Evolutionary conservation across 2,888 invertebrate genomes (phyloP).

Genomic region (Campoplex nolae): DNA sequence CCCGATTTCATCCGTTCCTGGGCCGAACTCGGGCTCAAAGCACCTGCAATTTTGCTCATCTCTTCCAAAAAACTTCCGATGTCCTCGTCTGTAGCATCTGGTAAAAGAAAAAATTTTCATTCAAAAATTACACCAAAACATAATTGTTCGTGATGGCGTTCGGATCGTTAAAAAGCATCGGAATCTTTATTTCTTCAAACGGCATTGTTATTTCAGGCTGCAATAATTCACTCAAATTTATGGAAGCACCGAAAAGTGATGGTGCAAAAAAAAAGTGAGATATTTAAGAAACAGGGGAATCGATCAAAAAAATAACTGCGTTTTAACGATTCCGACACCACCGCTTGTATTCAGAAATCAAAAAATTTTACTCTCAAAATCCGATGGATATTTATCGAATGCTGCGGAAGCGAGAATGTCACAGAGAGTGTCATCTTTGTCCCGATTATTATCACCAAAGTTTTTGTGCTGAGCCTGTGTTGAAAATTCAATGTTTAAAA

Average conservation of each 20-base stretch:
- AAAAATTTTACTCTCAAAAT: conserved; percentile 80
- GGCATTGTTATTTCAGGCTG: no score
- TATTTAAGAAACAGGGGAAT: not conserved
- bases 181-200: not conserved
- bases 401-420: conserved; percentile 81
- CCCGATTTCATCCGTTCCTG: conserved; percentile 76
- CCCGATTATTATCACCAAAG: conserved; percentile 73
- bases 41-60: conserved; percentile 82
- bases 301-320: not conserved
- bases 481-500: not conserved
- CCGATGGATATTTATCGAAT: conserved; percentile 82
- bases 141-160: not conserved
- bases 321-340: not conserved
- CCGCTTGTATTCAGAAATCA: not conserved
- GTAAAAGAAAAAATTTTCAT: conserved; percentile 5
- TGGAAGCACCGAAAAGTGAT: no score
- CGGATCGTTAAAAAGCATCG: not conserved
- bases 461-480: conserved; percentile 74
- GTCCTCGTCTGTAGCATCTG: conserved; percentile 83
- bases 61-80: conserved; percentile 83
- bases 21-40: conserved; percentile 78
- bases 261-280: not conserved
- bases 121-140: conserved; percentile 4
- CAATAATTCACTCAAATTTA: no score
- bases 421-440: conserved; percentile 80